Evolutionary conservation across 2,888 invertebrate genomes (phyloP).

Genomic region (Nesidiocoris tenuis): DNA sequence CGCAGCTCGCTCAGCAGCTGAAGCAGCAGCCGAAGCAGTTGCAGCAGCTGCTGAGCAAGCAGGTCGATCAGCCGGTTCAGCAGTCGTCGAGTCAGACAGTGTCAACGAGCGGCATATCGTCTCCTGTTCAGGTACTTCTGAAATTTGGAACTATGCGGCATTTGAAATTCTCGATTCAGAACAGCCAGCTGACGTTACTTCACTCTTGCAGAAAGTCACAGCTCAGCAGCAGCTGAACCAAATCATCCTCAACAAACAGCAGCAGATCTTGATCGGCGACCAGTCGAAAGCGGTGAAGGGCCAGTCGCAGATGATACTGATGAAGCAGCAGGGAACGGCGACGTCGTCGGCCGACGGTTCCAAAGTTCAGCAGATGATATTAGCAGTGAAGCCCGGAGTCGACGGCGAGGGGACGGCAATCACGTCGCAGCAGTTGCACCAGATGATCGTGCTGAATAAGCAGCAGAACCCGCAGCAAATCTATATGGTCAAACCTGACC

Average conservation of each 20-base stretch:
- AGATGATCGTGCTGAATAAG: conserved; percentile 49
- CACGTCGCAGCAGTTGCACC: conserved; percentile 51
- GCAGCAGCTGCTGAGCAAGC: conserved; percentile 49
- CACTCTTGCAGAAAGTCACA: conserved; percentile 27
- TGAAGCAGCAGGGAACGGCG: conserved; percentile 47
- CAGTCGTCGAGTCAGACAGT: conserved; percentile 23
- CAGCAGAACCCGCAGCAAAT: conserved; percentile 53
- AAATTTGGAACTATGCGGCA: not conserved
- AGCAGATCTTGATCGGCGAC: conserved; percentile 41
- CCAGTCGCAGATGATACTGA: conserved; percentile 49
- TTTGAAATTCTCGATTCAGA: no score
- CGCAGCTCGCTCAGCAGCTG: conserved; percentile 44
- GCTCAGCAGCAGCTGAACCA: conserved; percentile 49
- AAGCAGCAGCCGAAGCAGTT: conserved; percentile 50
- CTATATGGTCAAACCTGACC: conserved; percentile 57
- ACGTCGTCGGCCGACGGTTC: conserved; percentile 12
- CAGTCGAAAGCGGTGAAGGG: conserved; percentile 47
- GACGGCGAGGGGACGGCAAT: conserved; percentile 47
- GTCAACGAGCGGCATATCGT: not conserved
- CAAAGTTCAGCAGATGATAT: conserved; percentile 51
- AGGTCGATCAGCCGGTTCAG: conserved; percentile 42
- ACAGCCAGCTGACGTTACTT: no score
- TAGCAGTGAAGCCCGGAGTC: conserved; percentile 47
- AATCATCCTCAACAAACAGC: conserved; percentile 41
- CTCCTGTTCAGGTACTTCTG: conserved; percentile 24